These are phyloP conservation scores for Drosophila tripunctata DNA, from an alignment of 2,888 invertebrate genomes.

Conservation along the genomic window DNA sequence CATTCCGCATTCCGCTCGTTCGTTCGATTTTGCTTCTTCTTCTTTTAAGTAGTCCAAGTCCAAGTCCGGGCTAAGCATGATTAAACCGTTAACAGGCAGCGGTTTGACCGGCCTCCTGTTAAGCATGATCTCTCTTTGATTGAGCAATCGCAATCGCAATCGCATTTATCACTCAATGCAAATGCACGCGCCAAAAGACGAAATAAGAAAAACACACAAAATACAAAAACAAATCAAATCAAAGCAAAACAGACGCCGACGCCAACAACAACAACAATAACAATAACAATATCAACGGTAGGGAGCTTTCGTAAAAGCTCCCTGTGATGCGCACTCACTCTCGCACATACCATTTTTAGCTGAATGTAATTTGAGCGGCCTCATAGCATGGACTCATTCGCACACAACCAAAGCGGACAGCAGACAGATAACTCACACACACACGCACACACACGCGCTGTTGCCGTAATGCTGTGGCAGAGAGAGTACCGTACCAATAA, in stretches of 20 bases:
- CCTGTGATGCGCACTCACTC: constrained; percentile 60
- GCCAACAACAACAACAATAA: neutral
- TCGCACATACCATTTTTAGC: constrained; percentile 84
- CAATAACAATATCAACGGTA: no score
- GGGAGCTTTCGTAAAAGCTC: constrained; percentile 37
- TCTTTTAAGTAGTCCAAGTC: constrained; percentile 38
- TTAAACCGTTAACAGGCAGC: constrained; percentile 67
- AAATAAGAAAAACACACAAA: constrained; percentile 7
- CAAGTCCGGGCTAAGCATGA: constrained; percentile 53
- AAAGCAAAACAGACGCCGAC: constrained; percentile 25
- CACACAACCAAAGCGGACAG: constrained; percentile 46
- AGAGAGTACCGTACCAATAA: no score
- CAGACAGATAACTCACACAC: constrained; percentile 9
- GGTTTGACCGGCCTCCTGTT: constrained; percentile 17
- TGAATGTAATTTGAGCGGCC: constrained; percentile 84
- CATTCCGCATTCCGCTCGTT: constrained; percentile 73
- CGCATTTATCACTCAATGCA: constrained; percentile 28
- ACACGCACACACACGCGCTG: constrained; percentile 8
- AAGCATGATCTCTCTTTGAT: constrained; percentile 35
- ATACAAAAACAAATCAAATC: neutral
- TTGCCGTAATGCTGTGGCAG: constrained; percentile 40
- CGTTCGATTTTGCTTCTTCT: constrained; percentile 22
- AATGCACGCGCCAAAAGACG: constrained; percentile 66
- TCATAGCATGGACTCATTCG: constrained; percentile 77
- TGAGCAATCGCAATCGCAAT: constrained; percentile 54